Conservation (phyloP, 2,888 invertebrate species). For the Cacoxenus indagator region DNA sequence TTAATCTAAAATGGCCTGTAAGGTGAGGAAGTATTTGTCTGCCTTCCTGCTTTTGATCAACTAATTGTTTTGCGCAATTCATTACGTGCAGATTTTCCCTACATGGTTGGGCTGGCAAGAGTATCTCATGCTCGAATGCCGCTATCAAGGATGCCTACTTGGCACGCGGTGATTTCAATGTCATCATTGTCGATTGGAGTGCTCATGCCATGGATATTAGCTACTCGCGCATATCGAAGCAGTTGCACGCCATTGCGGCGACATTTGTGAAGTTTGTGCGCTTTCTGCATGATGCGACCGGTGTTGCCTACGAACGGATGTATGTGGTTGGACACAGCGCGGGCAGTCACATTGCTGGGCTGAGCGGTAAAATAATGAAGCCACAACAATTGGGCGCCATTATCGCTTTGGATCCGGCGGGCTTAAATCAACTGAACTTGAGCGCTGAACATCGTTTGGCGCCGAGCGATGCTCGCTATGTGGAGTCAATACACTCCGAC, state of each 20-base stretch:
- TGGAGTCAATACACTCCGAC: conserved; percentile 70
- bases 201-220: conserved; percentile 53
- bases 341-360: conserved; percentile 67
- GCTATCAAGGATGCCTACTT: conserved; percentile 65
- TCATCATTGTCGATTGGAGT: conserved; percentile 67
- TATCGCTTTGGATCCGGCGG: conserved; percentile 69
- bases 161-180: conserved; percentile 58
- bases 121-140: conserved; percentile 60
- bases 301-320: conserved; percentile 48
- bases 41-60: not conserved
- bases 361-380: conserved; percentile 57
- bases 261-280: conserved; percentile 57
- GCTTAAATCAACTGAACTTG: conserved; percentile 55
- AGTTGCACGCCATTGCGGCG: conserved; percentile 54
- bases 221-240: conserved; percentile 58
- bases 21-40: conserved; percentile 43
- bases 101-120: conserved; percentile 65
- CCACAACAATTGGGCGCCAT: conserved; percentile 57
- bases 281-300: conserved; percentile 55
- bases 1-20: conserved; percentile 63
- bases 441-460: conserved; percentile 58
- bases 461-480: conserved; percentile 62
- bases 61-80: not conserved
- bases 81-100: conserved; percentile 49
- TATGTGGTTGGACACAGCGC: conserved; percentile 70